Conservation (phyloP, 2,888 invertebrate species). For the Dichetophora obliterata region DNA sequence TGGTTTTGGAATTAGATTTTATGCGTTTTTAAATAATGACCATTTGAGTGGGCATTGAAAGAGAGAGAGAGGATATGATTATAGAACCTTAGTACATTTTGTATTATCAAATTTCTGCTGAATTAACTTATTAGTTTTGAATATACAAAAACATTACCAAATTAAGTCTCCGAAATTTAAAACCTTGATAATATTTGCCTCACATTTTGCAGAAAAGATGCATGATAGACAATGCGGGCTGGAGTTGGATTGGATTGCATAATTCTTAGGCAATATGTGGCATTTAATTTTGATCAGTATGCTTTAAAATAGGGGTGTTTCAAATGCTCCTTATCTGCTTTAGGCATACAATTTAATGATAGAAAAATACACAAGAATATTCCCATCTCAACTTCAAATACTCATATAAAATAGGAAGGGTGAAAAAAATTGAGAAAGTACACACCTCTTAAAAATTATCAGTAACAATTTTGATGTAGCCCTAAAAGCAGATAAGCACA, state of each 20-base stretch:
- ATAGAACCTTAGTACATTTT: too few species aligned
- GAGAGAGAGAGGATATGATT: neutral
- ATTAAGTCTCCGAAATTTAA: too few species aligned
- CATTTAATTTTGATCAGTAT: too few species aligned
- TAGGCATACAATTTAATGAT: neutral
- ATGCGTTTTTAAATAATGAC: constrained; percentile 28
- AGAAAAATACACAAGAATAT: neutral
- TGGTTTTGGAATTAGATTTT: constrained; percentile 17
- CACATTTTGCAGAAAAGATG: too few species aligned
- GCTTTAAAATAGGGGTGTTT: neutral
- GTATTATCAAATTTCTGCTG: too few species aligned
- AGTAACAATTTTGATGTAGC: neutral
- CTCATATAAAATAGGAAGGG: neutral
- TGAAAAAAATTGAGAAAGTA: neutral
- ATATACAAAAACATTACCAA: too few species aligned
- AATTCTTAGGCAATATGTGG: too few species aligned
- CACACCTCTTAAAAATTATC: neutral
- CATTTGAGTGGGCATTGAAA: neutral
- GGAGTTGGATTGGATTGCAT: too few species aligned
- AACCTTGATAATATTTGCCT: too few species aligned
- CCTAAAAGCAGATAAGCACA: constrained; percentile 54
- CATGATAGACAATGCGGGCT: too few species aligned
- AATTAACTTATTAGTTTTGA: too few species aligned
- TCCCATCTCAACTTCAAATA: neutral
- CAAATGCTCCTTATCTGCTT: neutral